phyloP scores from a whole-genome alignment of 2,113 vertebrate species.

The Dromas ardeola region DNA sequence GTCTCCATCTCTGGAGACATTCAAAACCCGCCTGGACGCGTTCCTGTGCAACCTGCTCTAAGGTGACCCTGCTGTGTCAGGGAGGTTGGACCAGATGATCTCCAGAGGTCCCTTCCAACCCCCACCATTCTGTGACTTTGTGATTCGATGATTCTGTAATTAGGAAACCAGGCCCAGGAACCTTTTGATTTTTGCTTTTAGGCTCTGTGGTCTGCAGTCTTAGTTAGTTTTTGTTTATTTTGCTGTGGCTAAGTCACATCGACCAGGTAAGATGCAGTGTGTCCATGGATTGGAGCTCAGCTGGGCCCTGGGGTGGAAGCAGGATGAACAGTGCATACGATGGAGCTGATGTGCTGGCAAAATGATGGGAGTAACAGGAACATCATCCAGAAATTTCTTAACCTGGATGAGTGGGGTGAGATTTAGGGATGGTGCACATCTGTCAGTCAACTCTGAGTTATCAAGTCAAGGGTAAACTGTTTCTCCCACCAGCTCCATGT shows the following conservation, averaged over 20 bases:
- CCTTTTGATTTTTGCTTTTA: background rate
- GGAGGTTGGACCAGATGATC: too few species aligned
- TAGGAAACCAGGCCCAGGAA: background rate
- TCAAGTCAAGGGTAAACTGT: background rate
- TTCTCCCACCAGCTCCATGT: background rate
- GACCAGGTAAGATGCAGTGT: background rate
- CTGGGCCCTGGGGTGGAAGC: background rate
- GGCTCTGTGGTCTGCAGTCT: background rate
- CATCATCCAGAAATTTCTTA: background rate
- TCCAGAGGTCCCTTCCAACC: too few species aligned
- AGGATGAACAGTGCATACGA: rapidly evolving
- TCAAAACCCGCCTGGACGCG: too few species aligned
- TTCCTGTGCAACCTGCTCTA: too few species aligned
- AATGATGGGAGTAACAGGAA: background rate
- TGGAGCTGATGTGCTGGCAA: background rate
- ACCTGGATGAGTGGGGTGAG: background rate
- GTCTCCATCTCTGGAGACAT: too few species aligned
- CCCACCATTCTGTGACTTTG: too few species aligned
- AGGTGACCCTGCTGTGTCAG: too few species aligned
- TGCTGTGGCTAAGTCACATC: background rate
- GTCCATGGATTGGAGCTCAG: background rate
- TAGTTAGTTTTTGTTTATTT: background rate
- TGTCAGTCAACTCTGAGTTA: background rate
- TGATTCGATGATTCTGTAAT: background rate
- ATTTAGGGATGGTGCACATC: background rate